Percentiles rank a stretch among this genome's conserved stretches.
These are phyloP conservation scores for Todus mexicanus DNA, from an alignment of 2,797 vertebrate genomes.

Conservation along the genomic window DNA sequence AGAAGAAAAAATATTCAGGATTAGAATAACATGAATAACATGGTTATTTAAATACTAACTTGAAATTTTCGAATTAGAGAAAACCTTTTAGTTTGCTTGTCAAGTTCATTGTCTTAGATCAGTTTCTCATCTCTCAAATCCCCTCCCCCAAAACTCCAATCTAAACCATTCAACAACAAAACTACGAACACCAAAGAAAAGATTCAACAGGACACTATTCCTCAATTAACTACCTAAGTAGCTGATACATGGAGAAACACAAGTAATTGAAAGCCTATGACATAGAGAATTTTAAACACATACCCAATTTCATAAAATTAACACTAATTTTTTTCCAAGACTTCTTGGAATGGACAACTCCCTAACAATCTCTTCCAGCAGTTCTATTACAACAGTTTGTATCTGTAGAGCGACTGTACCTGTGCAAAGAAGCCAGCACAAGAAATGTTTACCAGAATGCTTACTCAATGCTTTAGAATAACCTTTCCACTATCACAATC, in stretches of 20 bases:
- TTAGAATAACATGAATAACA: background rate
- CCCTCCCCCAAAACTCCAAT: no score
- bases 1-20: background rate
- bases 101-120: background rate
- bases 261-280: background rate
- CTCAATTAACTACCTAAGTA: background rate
- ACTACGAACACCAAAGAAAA: background rate
- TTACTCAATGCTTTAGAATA: background rate
- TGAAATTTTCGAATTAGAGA: background rate
- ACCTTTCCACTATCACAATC: fast-evolving
- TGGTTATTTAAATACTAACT: background rate
- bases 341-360: background rate
- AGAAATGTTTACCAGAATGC: background rate
- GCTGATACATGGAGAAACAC: background rate
- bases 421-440: background rate
- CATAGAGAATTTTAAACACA: background rate
- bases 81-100: background rate
- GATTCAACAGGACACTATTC: background rate
- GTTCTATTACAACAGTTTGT: background rate
- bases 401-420: background rate
- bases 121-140: background rate
- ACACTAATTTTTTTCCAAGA: background rate
- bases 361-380: background rate
- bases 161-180: background rate
- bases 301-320: background rate